Conservation (phyloP, 2,888 invertebrate genomes). For the Vandiemenella viatica region DNA sequence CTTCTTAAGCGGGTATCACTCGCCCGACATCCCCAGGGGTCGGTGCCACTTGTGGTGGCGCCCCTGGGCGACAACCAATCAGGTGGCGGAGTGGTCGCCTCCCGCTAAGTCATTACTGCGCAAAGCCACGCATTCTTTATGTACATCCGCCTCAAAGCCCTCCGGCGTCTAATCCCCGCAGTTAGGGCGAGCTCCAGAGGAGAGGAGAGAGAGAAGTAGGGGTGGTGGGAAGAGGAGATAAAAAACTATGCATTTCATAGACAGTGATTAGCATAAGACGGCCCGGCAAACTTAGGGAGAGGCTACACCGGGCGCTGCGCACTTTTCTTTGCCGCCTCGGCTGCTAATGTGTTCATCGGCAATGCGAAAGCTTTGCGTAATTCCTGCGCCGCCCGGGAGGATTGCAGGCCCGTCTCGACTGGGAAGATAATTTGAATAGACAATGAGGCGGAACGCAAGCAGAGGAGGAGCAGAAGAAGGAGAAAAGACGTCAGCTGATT, state of each 20-base stretch:
- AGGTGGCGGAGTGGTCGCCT: no score
- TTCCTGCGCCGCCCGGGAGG: slow-evolving; percentile 1
- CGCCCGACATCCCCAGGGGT: no score
- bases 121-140: not conserved
- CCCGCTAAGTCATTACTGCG: no score
- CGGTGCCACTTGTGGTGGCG: no score
- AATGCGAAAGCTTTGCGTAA: slow-evolving; percentile 10
- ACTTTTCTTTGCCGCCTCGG: slow-evolving; percentile 7
- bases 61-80: no score
- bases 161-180: not conserved
- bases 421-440: not conserved
- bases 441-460: no score
- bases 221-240: slow-evolving; percentile 1
- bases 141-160: not conserved
- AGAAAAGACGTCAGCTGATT: not conserved
- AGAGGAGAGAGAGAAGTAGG: no score
- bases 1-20: no score
- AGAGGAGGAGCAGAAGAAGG: not conserved
- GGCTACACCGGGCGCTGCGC: not conserved
- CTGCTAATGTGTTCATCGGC: slow-evolving; percentile 10
- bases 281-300: not conserved
- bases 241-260: slow-evolving; percentile 9
- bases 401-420: no score
- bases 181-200: no score
- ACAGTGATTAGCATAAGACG: slow-evolving; percentile 12